Evolutionary conservation across 2,113 vertebrate species (phyloP).

Genomic region (Ursus arctos): DNA sequence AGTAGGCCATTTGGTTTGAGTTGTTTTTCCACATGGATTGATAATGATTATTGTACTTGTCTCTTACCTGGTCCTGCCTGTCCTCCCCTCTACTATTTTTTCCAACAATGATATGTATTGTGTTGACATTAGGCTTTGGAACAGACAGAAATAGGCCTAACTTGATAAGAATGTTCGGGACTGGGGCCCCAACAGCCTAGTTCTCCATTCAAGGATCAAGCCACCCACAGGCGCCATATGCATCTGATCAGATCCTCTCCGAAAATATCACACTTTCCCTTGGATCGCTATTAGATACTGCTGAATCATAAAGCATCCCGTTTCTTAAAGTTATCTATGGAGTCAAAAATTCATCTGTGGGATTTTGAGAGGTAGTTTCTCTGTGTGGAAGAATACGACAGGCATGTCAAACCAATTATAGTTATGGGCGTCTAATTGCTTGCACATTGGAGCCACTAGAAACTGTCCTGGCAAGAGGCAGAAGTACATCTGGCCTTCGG

Average conservation of each 20-base stretch:
- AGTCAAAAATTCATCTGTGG: not conserved
- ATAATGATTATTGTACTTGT: not conserved
- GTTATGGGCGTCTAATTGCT: constrained; percentile 67
- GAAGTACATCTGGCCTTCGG: not conserved
- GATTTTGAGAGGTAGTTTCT: constrained; percentile 56
- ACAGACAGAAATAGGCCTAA: fast-evolving
- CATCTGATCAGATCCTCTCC: not conserved
- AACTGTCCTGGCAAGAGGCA: constrained; percentile 55
- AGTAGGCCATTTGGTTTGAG: not conserved
- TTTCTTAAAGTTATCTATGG: not conserved
- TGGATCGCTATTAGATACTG: not conserved
- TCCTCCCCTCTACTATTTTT: not conserved
- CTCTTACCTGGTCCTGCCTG: not conserved
- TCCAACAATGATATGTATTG: not conserved
- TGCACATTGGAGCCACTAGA: constrained; percentile 70
- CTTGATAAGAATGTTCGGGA: not conserved
- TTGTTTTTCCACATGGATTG: not conserved
- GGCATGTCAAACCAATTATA: constrained; percentile 57
- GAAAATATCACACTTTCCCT: not conserved
- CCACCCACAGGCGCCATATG: fast-evolving
- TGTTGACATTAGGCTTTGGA: not conserved
- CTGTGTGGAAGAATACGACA: constrained; percentile 40
- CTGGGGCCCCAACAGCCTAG: not conserved
- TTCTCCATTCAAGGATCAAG: not conserved
- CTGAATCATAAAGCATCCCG: not conserved